Evolutionary conservation across 2,888 invertebrate genomes (phyloP).

Genomic region (Drosophila quinaria): DNA sequence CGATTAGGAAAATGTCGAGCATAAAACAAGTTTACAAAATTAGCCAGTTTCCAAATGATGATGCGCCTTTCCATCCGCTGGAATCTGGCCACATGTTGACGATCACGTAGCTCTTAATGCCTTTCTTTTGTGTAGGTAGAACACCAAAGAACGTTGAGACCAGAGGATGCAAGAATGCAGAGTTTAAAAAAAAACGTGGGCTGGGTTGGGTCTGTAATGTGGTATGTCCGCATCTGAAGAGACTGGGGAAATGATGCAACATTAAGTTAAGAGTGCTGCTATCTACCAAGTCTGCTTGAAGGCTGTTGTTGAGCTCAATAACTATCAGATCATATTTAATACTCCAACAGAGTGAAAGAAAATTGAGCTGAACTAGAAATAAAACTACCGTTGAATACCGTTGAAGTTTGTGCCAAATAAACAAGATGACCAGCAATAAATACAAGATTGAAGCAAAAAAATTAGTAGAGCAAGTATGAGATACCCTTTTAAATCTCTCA

Average conservation of each 20-base stretch:
- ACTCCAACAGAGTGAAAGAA: slow-evolving; percentile 64
- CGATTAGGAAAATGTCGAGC: slow-evolving; percentile 51
- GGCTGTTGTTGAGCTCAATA: slow-evolving; percentile 54
- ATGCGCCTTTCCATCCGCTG: slow-evolving; percentile 41
- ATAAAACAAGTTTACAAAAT: slow-evolving; percentile 68
- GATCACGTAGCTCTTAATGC: slow-evolving; percentile 53
- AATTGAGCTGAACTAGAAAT: slow-evolving; percentile 66
- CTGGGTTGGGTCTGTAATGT: slow-evolving; percentile 19
- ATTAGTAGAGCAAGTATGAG: background rate
- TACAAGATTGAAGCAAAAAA: slow-evolving; percentile 20
- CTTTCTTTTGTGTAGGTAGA: slow-evolving; percentile 32
- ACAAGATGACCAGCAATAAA: slow-evolving; percentile 66
- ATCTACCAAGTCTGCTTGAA: slow-evolving; percentile 7
- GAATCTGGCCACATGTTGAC: slow-evolving; percentile 26
- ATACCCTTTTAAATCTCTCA: background rate
- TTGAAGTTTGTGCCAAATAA: slow-evolving; percentile 68
- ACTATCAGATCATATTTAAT: slow-evolving; percentile 73
- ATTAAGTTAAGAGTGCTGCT: slow-evolving; percentile 37
- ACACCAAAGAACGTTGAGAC: background rate
- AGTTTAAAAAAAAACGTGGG: slow-evolving; percentile 11
- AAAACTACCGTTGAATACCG: slow-evolving; percentile 47
- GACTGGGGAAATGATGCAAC: slow-evolving; percentile 55
- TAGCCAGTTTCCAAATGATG: slow-evolving; percentile 34
- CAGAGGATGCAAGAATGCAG: slow-evolving; percentile 34
- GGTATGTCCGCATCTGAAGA: slow-evolving; percentile 1